Conservation (phyloP, 2,888 invertebrate genomes). For the Agonum fuliginosum region DNA sequence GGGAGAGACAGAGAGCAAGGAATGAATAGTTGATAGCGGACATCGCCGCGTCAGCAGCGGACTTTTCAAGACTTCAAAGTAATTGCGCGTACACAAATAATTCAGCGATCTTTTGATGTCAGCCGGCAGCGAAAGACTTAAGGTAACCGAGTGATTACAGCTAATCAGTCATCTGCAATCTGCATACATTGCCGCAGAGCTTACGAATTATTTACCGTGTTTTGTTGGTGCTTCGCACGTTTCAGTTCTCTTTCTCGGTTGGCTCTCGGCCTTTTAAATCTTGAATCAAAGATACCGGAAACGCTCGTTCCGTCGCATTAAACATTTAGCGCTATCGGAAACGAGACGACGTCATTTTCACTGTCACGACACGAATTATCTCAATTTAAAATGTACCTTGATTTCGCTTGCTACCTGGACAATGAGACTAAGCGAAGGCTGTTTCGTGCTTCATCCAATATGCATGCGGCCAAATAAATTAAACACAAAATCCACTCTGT, state of each 20-base stretch:
- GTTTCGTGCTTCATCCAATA: conserved; percentile 10
- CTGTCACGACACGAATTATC: conserved; percentile 46
- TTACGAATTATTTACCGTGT: conserved; percentile 62
- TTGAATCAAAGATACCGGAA: conserved; percentile 52
- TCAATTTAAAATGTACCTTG: conserved; percentile 36
- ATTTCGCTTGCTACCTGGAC: conserved; percentile 18
- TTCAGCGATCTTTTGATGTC: conserved; percentile 69
- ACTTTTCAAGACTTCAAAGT: conserved; percentile 66
- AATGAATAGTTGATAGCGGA: conserved; percentile 51
- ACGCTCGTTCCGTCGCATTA: conserved; percentile 49
- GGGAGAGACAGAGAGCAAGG: not conserved
- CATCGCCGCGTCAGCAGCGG: conserved; percentile 38
- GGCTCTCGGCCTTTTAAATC: conserved; percentile 46
- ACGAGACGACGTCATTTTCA: conserved; percentile 34
- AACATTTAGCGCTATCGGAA: conserved; percentile 41
- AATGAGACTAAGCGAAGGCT: not conserved
- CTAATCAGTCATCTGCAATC: conserved; percentile 69
- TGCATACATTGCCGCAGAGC: conserved; percentile 66
- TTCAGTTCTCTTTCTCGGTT: conserved; percentile 12
- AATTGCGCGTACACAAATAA: conserved; percentile 68
- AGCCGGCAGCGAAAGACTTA: conserved; percentile 61
- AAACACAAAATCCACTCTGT: not conserved
- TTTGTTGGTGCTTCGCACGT: conserved; percentile 57
- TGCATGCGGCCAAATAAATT: not conserved
- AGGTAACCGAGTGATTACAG: conserved; percentile 67